These are phyloP conservation scores for Drosophila punjabiensis DNA, from an alignment of 1,140 invertebrate species.

Conservation along the genomic window DNA sequence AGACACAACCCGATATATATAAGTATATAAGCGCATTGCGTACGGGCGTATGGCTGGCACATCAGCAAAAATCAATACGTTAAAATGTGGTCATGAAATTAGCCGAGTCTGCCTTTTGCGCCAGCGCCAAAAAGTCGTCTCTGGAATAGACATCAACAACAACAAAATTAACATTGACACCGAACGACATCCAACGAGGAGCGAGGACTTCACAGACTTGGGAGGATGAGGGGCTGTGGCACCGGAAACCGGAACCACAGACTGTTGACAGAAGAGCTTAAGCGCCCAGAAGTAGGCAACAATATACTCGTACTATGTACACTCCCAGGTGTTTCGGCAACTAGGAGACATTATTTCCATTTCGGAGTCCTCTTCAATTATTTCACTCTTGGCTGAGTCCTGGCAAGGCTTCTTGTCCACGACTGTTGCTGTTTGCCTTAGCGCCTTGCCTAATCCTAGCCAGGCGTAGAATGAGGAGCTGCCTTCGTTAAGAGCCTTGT, in stretches of 20 bases:
- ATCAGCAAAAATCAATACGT: conserved; percentile 72
- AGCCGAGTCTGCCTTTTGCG: conserved; percentile 64
- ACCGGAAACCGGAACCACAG: conserved; percentile 28
- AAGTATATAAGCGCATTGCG: conserved; percentile 1
- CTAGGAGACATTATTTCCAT: conserved; percentile 57
- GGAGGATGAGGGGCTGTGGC: not conserved
- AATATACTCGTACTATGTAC: conserved; percentile 21
- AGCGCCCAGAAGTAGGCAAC: conserved; percentile 61
- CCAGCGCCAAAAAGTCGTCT: conserved; percentile 75
- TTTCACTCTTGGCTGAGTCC: conserved; percentile 63
- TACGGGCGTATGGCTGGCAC: conserved; percentile 13
- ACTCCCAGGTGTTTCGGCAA: conserved; percentile 20
- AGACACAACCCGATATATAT: not conserved
- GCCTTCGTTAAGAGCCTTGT: conserved; percentile 52
- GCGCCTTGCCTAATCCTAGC: conserved; percentile 31
- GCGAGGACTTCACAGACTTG: conserved; percentile 38
- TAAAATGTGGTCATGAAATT: conserved; percentile 79
- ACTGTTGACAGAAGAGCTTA: conserved; percentile 74
- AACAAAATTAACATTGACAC: conserved; percentile 38
- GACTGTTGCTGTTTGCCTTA: conserved; percentile 22
- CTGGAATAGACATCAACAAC: conserved; percentile 46
- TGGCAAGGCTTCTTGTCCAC: conserved; percentile 14
- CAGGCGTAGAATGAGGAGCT: not conserved
- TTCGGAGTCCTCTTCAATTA: conserved; percentile 51
- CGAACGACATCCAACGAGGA: conserved; percentile 20